Conservation (phyloP, 1,140 invertebrate genomes). For the Lethocerus indicus region DNA sequence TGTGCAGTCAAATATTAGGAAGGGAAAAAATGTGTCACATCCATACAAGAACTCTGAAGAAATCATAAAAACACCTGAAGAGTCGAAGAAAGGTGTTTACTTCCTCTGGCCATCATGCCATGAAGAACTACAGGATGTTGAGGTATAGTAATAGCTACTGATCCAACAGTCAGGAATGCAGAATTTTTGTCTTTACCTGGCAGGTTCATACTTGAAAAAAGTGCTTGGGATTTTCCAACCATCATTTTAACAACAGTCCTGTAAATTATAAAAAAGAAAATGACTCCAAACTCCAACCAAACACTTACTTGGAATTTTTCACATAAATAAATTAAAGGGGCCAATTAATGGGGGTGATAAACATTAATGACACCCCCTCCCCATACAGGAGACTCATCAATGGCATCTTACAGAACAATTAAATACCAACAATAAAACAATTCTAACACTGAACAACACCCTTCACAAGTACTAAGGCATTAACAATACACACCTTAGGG, state of each 20-base stretch:
- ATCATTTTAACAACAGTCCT: constrained; percentile 87
- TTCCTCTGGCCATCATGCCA: constrained; percentile 91
- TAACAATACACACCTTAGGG: no score
- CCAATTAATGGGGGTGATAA: no score
- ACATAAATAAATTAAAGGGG: not conserved
- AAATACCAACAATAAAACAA: no score
- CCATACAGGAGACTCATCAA: no score
- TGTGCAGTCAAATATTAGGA: no score
- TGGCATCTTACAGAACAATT: no score
- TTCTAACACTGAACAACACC: no score
- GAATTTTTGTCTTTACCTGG: constrained; percentile 72
- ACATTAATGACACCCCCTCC: no score
- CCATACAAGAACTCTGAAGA: no score
- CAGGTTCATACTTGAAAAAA: constrained; percentile 69
- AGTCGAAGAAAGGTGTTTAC: constrained; percentile 82
- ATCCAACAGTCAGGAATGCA: constrained; percentile 69
- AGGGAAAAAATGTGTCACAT: no score
- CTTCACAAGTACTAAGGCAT: no score
- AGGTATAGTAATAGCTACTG: constrained; percentile 84
- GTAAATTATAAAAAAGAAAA: constrained; percentile 17
- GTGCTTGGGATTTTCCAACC: constrained; percentile 76
- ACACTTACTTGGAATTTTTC: not conserved
- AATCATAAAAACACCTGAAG: constrained; percentile 38
- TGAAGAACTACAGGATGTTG: constrained; percentile 92
- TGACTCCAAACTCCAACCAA: no score